Evolutionary conservation across 1,140 invertebrate genomes (phyloP).

Genomic region (Drosophila baimaii): DNA sequence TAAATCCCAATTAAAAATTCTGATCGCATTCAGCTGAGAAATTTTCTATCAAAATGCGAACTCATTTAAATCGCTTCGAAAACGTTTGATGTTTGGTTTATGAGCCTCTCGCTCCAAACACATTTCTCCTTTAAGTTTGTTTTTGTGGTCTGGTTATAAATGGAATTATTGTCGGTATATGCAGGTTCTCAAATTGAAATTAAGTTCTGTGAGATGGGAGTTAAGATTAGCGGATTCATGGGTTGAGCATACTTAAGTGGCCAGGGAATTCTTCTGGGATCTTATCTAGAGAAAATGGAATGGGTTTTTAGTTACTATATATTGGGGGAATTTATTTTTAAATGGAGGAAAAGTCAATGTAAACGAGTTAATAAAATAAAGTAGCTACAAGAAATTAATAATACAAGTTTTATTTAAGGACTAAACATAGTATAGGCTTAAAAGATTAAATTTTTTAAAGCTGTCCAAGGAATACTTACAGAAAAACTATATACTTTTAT

Average conservation of each 20-base stretch:
- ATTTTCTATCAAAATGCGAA: slow-evolving; percentile 78
- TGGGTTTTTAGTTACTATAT: neutral
- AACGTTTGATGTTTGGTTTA: slow-evolving; percentile 76
- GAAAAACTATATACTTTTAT: too few relatives aligned
- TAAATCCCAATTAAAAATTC: slow-evolving; percentile 49
- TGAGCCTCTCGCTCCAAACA: slow-evolving; percentile 45
- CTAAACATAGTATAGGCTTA: too few relatives aligned
- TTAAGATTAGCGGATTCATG: slow-evolving; percentile 22
- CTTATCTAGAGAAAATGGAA: neutral
- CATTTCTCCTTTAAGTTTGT: slow-evolving; percentile 50
- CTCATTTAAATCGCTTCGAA: slow-evolving; percentile 71
- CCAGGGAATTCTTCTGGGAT: neutral
- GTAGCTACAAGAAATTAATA: neutral
- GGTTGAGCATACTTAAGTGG: slow-evolving; percentile 18
- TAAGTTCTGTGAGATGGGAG: slow-evolving; percentile 9
- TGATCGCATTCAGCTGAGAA: slow-evolving; percentile 35
- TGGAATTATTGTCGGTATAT: slow-evolving; percentile 40
- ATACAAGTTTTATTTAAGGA: neutral
- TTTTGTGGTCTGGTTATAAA: slow-evolving; percentile 18
- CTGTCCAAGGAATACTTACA: too few relatives aligned
- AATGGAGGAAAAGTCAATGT: neutral
- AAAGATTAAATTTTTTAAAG: too few relatives aligned
- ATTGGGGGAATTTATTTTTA: neutral
- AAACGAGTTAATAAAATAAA: neutral
- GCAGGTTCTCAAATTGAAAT: slow-evolving; percentile 36